These are phyloP conservation scores for Equus quagga DNA, from an alignment of 2,113 vertebrate genomes.

Conservation along the genomic window DNA sequence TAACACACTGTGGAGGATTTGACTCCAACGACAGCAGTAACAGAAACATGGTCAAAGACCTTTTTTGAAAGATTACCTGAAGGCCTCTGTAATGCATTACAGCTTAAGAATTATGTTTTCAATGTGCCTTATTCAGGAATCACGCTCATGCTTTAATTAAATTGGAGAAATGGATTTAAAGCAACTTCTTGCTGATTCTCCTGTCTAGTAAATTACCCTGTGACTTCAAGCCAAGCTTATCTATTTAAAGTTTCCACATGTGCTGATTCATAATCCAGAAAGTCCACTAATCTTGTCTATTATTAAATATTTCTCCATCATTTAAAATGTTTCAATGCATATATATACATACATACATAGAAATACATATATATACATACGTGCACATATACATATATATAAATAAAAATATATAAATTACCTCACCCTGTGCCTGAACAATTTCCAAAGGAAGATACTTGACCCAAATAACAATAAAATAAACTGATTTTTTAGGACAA, in stretches of 20 bases:
- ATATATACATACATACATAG: neutral
- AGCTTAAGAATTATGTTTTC: neutral
- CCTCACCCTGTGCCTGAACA: neutral
- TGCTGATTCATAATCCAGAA: neutral
- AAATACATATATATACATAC: no score
- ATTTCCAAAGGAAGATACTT: constrained; percentile 18
- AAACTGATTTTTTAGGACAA: constrained; percentile 22
- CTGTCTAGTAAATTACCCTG: neutral
- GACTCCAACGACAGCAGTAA: neutral
- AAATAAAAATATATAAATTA: neutral
- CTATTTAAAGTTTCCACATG: neutral
- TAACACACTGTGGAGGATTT: neutral
- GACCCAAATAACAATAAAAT: neutral
- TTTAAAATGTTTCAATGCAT: neutral
- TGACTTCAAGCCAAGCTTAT: neutral
- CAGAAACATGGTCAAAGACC: neutral
- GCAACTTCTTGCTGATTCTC: neutral
- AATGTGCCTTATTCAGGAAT: neutral
- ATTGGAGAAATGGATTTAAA: neutral
- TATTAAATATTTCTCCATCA: neutral
- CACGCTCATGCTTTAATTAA: neutral
- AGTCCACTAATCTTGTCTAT: neutral
- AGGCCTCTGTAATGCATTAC: neutral
- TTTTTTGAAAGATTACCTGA: neutral
- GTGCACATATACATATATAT: fast-evolving